Evolutionary conservation across 2,113 vertebrate genomes (phyloP).

Genomic region (Hippoglossus stenolepis): DNA sequence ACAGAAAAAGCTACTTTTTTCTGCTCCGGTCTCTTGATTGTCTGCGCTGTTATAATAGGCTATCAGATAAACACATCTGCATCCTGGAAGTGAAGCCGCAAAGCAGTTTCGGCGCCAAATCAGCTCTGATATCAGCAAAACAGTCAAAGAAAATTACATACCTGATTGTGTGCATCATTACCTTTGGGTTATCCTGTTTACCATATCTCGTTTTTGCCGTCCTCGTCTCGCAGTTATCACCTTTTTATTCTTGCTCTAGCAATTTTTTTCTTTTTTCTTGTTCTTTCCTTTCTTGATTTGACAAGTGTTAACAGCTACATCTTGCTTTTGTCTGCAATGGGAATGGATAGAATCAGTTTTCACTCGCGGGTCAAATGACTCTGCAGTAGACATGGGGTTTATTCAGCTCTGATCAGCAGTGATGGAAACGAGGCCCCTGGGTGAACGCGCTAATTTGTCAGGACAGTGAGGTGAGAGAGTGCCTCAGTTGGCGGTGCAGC

Average conservation of each 20-base stretch:
- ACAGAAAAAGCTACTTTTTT: conserved; percentile 36
- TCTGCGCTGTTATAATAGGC: conserved; percentile 39
- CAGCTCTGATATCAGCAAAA: conserved; percentile 49
- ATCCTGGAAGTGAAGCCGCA: conserved; percentile 33
- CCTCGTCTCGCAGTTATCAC: conserved; percentile 6
- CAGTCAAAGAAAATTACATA: conserved; percentile 49
- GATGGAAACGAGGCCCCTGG: no score
- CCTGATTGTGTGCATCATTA: conserved; percentile 61
- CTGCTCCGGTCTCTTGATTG: conserved; percentile 35
- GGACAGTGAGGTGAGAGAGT: no score
- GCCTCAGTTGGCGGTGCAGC: no score
- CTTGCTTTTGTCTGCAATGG: no score
- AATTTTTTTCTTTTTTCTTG: not conserved
- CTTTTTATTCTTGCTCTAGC: no score
- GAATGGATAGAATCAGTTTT: no score
- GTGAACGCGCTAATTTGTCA: no score
- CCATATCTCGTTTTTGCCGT: conserved; percentile 13
- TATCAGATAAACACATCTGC: conserved; percentile 51
- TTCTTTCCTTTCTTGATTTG: not conserved
- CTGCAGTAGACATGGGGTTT: no score
- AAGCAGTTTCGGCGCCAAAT: conserved; percentile 23
- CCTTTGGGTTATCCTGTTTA: conserved; percentile 46
- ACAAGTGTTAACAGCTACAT: no score
- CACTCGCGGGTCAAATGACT: no score
- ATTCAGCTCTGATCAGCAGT: no score